Evolutionary conservation across 2,888 invertebrate species (phyloP).

Genomic region (Herminia tarsipennalis): DNA sequence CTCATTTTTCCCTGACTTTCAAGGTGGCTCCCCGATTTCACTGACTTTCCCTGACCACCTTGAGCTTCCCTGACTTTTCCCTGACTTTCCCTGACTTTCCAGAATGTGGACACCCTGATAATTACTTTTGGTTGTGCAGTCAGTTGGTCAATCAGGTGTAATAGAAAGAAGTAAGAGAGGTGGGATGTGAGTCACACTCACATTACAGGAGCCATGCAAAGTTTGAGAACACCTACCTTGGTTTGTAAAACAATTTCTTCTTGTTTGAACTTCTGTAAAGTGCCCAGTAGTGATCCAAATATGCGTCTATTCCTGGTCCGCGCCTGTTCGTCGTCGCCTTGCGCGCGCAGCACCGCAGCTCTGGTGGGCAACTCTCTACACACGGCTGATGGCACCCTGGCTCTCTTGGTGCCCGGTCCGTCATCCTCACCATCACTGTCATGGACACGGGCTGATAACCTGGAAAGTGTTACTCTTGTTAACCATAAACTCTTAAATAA

Average conservation of each 20-base stretch:
- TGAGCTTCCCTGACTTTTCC: too few species aligned
- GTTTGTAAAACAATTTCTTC: conserved; percentile 96
- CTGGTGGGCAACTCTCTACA: conserved; percentile 93
- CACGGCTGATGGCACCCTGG: conserved; percentile 88
- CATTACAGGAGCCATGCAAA: too few species aligned
- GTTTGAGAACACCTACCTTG: conserved; percentile 86
- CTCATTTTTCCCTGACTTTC: too few species aligned
- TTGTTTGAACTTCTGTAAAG: conserved; percentile 97
- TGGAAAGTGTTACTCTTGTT: conserved; percentile 28
- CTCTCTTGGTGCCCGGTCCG: conserved; percentile 62
- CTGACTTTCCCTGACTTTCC: too few species aligned
- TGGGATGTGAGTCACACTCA: too few species aligned
- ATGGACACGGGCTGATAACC: conserved; percentile 72
- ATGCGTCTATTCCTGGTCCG: conserved; percentile 95
- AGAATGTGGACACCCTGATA: too few species aligned
- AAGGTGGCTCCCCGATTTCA: too few species aligned
- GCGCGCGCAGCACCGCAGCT: conserved; percentile 87
- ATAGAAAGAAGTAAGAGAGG: too few species aligned
- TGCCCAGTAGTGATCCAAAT: conserved; percentile 98
- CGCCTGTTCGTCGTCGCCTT: conserved; percentile 93
- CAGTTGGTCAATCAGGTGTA: too few species aligned
- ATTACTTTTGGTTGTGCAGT: too few species aligned
- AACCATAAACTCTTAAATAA: too few species aligned
- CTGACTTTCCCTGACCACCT: too few species aligned
- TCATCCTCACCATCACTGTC: conserved; percentile 84